phyloP scores from a whole-genome alignment of 2,888 invertebrate genomes.

The Metallyticus violacea region DNA sequence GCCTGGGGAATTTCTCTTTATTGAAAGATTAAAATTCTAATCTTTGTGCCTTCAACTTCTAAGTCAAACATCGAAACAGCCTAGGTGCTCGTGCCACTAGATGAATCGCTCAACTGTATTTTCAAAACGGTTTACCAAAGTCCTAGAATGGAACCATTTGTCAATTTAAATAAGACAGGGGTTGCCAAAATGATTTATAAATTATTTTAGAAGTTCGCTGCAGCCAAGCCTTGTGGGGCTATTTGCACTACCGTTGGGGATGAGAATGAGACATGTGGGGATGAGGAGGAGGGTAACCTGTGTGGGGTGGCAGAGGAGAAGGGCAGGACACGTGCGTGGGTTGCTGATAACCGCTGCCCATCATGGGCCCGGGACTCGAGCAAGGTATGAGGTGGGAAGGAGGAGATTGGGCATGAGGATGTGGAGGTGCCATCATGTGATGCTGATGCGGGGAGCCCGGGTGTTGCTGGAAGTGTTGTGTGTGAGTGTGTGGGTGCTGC shows the following conservation, averaged over 20 bases:
- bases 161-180: too few species aligned
- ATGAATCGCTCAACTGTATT: too few species aligned
- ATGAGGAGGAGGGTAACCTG: slow-evolving; percentile 60
- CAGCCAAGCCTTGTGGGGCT: background rate
- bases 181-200: too few species aligned
- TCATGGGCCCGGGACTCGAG: slow-evolving; percentile 71
- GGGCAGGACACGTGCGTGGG: slow-evolving; percentile 51
- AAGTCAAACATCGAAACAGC: too few species aligned
- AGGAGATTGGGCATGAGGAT: slow-evolving; percentile 56
- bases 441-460: slow-evolving; percentile 53
- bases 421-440: slow-evolving; percentile 61
- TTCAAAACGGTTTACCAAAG: too few species aligned
- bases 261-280: slow-evolving; percentile 70
- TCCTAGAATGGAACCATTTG: too few species aligned
- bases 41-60: too few species aligned
- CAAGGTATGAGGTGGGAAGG: slow-evolving; percentile 54
- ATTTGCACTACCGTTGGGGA: slow-evolving; percentile 69
- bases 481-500: slow-evolving; percentile 40
- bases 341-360: slow-evolving; percentile 51
- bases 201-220: too few species aligned
- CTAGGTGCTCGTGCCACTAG: too few species aligned
- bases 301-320: slow-evolving; percentile 63
- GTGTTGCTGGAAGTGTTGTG: slow-evolving; percentile 47
- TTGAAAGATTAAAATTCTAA: too few species aligned
- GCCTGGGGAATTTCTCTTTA: too few species aligned